phyloP scores from a whole-genome alignment of 2,797 vertebrate species.

The Takifugu rubripes region DNA sequence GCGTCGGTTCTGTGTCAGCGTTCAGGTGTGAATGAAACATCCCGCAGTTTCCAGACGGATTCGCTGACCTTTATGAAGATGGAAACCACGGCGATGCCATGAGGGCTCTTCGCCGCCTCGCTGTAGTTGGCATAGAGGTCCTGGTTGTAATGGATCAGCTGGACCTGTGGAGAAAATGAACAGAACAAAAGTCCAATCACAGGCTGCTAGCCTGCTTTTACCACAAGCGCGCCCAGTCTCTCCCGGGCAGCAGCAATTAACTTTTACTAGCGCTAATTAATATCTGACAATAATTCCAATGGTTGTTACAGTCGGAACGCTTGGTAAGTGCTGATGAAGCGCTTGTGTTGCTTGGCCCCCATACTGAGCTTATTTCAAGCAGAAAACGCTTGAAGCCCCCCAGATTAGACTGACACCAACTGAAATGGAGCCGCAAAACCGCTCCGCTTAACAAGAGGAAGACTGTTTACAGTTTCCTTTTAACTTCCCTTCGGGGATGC shows the following conservation, averaged over 20 bases:
- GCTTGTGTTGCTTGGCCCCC: neutral
- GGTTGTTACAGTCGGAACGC: no score
- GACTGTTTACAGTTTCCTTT: slow-evolving; percentile 5
- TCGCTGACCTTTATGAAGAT: slow-evolving; percentile 94
- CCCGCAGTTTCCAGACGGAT: neutral
- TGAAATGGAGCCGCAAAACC: slow-evolving; percentile 8
- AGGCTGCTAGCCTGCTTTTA: no score
- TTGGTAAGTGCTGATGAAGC: neutral
- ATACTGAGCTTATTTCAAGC: neutral
- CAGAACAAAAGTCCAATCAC: neutral
- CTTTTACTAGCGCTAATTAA: no score
- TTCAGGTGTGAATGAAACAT: neutral
- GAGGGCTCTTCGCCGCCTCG: slow-evolving; percentile 90
- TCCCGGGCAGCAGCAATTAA: no score
- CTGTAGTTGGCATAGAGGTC: slow-evolving; percentile 92
- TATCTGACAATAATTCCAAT: no score
- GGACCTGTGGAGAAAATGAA: slow-evolving; percentile 74
- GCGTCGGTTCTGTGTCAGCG: neutral
- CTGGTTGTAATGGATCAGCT: slow-evolving; percentile 95
- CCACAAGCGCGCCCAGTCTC: no score
- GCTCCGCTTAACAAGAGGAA: slow-evolving; percentile 4
- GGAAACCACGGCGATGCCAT: slow-evolving; percentile 92
- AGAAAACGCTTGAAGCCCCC: neutral
- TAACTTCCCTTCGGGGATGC: neutral
- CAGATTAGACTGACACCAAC: neutral